Evolutionary conservation across 2,797 vertebrate species (phyloP).

Genomic region (Merluccius polli): DNA sequence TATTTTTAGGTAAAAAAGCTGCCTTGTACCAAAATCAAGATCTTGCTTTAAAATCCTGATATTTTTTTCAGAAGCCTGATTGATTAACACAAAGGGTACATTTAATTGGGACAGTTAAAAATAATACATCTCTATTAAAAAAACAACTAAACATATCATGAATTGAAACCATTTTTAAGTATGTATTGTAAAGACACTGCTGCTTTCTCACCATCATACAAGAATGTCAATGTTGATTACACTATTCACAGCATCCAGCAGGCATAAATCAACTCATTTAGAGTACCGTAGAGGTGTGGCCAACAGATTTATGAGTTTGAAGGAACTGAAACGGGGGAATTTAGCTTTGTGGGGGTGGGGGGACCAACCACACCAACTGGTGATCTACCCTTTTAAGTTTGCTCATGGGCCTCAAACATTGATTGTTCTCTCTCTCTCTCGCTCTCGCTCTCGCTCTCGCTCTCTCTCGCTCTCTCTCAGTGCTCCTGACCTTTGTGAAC

Average conservation of each 20-base stretch:
- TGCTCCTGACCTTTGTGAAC: conserved; percentile 90
- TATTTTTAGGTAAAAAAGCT: not conserved
- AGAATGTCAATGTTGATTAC: not conserved
- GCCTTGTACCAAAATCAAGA: not conserved
- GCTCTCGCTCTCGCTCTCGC: not conserved
- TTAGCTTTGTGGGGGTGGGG: too few species aligned
- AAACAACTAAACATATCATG: too few species aligned
- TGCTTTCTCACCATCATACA: too few species aligned
- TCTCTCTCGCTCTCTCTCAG: conserved; percentile 56
- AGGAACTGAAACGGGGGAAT: too few species aligned
- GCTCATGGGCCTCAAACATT: too few species aligned
- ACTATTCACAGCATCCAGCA: not conserved
- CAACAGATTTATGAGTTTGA: too few species aligned
- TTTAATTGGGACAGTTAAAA: not conserved
- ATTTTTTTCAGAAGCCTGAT: not conserved
- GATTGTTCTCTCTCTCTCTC: not conserved
- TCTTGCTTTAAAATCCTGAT: not conserved
- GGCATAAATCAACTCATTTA: not conserved
- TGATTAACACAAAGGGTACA: too few species aligned
- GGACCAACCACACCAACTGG: too few species aligned
- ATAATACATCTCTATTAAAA: too few species aligned
- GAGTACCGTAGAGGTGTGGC: not conserved
- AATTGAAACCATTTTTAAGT: not conserved
- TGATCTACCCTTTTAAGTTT: not conserved
- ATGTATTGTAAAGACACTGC: not conserved